These are phyloP conservation scores for Zaprionus obscuricornis DNA, from an alignment of 2,888 invertebrate genomes.

Conservation along the genomic window DNA sequence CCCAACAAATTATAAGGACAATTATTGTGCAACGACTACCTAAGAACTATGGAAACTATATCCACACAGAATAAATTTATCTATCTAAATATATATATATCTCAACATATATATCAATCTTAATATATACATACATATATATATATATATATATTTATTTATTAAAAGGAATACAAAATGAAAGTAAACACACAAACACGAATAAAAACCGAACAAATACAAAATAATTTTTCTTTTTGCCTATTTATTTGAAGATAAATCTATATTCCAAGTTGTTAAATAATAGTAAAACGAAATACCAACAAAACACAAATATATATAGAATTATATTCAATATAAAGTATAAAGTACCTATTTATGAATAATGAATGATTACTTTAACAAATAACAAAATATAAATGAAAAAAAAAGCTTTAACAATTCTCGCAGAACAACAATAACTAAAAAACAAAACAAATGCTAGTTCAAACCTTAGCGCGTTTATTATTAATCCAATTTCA, in stretches of 20 bases:
- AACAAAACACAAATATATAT: too few relatives aligned
- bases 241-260: constrained; percentile 58
- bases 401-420: constrained; percentile 65
- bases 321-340: too few relatives aligned
- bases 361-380: constrained; percentile 46
- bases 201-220: constrained; percentile 44
- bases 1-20: constrained; percentile 72
- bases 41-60: constrained; percentile 45
- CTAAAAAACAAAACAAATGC: constrained; percentile 52
- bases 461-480: constrained; percentile 69
- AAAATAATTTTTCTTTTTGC: too few relatives aligned
- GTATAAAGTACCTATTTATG: constrained; percentile 30
- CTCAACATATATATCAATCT: constrained; percentile 18
- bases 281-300: constrained; percentile 29
- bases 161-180: constrained; percentile 39
- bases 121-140: constrained; percentile 13
- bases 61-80: constrained; percentile 26
- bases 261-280: constrained; percentile 45
- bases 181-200: constrained; percentile 46
- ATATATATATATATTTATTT: constrained; percentile 39
- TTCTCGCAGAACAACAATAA: constrained; percentile 45
- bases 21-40: constrained; percentile 60
- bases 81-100: constrained; percentile 26
- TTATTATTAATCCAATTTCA: constrained; percentile 60
- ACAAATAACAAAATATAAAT: too few relatives aligned